phyloP scores from a whole-genome alignment of 2,888 invertebrate species.

The Podotricha telesiphe region DNA sequence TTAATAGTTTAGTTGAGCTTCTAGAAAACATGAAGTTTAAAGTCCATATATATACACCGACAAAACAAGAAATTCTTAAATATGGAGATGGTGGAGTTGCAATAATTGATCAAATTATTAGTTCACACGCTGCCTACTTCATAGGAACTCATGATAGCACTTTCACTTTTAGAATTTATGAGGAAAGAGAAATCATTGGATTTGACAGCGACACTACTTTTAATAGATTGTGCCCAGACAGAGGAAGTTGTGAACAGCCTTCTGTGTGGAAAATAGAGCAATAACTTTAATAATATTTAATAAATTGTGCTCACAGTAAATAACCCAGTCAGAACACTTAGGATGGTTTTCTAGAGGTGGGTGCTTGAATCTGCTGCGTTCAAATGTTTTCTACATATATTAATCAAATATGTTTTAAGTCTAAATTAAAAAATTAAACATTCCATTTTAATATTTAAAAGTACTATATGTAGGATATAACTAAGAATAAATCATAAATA shows the following conservation, averaged over 20 bases:
- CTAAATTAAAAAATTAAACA: too few relatives aligned
- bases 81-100: constrained; percentile 94
- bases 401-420: too few relatives aligned
- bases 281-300: constrained; percentile 58
- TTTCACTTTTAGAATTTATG: constrained; percentile 97
- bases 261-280: constrained; percentile 90
- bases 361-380: too few relatives aligned
- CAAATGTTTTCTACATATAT: too few relatives aligned
- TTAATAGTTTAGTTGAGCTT: constrained; percentile 69
- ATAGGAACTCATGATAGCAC: constrained; percentile 97
- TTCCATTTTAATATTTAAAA: too few relatives aligned
- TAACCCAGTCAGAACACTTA: too few relatives aligned
- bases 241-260: constrained; percentile 87
- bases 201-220: constrained; percentile 92
- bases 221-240: constrained; percentile 90
- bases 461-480: too few relatives aligned
- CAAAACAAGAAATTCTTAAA: constrained; percentile 70
- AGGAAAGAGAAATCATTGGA: constrained; percentile 97
- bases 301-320: too few relatives aligned
- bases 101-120: constrained; percentile 97
- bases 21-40: constrained; percentile 65
- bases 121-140: constrained; percentile 93
- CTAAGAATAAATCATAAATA: too few relatives aligned
- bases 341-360: too few relatives aligned
- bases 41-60: constrained; percentile 68